Base-by-base conservation (phyloP, 2,888 invertebrate genomes). In the Phortica okadai region DNA sequence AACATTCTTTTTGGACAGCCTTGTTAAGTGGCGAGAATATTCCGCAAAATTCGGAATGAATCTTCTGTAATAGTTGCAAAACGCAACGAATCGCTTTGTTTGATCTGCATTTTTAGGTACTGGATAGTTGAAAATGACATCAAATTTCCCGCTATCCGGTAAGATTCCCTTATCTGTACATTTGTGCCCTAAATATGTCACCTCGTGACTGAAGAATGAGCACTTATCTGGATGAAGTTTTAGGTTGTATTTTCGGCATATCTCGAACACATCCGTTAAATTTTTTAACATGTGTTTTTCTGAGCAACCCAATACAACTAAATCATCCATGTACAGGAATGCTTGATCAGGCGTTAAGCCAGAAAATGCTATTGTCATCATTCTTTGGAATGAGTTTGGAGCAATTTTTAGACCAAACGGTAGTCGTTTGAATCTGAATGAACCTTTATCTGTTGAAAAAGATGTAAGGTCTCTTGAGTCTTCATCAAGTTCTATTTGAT, bases 71-170 rank as follows among this genome's bases (percentile, higher is more conserved):
- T 54, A 54, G n/a, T 54, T 54, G 54, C 54, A 4, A 1, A 54
- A 54, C n/a, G 54, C 77, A 25, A 75, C 50, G 25, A 76, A 76
- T 1, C 74, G 50, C 74, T 76, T 73, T 25, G 76, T 58, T 21
- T 66, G 64, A 64, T 72, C 76, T 58, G 74, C 67, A 11, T 70
- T 78, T 25, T 56, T 74, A 41, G 74, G 74, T 3, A 66, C 14
- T 33, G 45, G 14, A 21, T 7, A 8, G 21, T 21, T n/a, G n/a
- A n/a, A n/a, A n/a, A n/a, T n/a, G n/a, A n/a, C n/a, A n/a, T n/a
- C n/a, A n/a, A n/a, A n/a, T n/a, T n/a, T n/a, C n/a, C n/a, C n/a
- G n/a, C n/a, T n/a, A n/a, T n/a, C n/a, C n/a, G n/a, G n/a, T n/a
- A n/a, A n/a, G n/a, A n/a, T n/a, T n/a, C n/a, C n/a, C n/a, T n/a